Base-by-base conservation (phyloP, 1,140 invertebrate genomes). In the Drosophila bocki region DNA sequence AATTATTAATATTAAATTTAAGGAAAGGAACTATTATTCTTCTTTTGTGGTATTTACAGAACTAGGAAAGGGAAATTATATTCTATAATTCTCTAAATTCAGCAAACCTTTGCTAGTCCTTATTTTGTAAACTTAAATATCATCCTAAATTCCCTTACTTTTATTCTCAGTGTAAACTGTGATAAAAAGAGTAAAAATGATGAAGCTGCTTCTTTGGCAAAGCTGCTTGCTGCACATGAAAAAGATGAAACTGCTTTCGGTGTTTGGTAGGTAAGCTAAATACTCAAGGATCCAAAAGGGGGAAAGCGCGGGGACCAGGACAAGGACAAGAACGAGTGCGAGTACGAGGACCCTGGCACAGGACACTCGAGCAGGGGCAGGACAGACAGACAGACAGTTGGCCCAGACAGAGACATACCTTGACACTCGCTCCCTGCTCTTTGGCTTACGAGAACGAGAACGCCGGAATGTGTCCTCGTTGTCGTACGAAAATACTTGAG, bases 401-500 rank as follows among this genome's bases (percentile, higher is more conserved):
- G 65, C 19, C 63, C 74, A 67, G 62, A 68, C 68, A 78, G 57
- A 62, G 42, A 70, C 60, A 82, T 78, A 78, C 80, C 84, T 78
- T 88, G 80, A 78, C 80, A 83, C 53, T 80, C 67, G 67, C 67
- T 39, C 33, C 68, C 68, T 62, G 58, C 56, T 54, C 57, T 70
- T 70, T 70, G 67, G 67, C 48, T 50, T 5, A 50, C 15, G 47
- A 50, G 47, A 68, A 54, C 58, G 75, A 53, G 47, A 48, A 45
- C 37, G 53, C 35, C 39, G 63, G 72, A 80, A 78, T 85, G 74
- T 78, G 65, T 78, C 77, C 54, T 79, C 76, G 77, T 79, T 79
- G 76, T 88, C 78, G 82, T 70, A 79, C 63, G 58, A 90, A 90
- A 90, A 90, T 90, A 81, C 85, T 90, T 90, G 75, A 90, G 81